phyloP scores from a whole-genome alignment of 2,797 vertebrate species.

The Onychomys arenicola region DNA sequence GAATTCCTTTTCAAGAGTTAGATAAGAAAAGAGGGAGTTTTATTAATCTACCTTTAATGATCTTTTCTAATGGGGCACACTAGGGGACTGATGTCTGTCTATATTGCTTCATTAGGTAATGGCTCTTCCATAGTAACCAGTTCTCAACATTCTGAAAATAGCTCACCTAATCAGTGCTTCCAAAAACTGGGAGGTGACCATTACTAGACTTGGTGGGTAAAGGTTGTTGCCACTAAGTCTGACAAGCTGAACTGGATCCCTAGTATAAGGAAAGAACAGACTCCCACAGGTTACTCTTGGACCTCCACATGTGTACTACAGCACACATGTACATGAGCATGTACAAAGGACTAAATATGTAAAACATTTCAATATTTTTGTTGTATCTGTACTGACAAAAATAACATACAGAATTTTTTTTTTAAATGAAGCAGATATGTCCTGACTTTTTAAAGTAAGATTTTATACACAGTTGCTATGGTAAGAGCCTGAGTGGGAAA shows the following conservation, averaged over 20 bases:
- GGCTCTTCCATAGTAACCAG: neutral
- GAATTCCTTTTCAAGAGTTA: neutral
- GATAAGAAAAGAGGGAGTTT: neutral
- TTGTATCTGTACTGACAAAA: neutral
- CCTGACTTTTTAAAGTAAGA: slow-evolving; percentile 15
- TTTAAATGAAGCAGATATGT: neutral
- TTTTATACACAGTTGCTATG: slow-evolving; percentile 37
- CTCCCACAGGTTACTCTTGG: neutral
- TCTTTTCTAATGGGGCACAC: neutral
- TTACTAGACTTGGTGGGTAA: neutral
- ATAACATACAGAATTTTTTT: neutral
- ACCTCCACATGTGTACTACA: neutral
- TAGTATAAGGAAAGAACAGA: neutral
- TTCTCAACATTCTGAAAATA: neutral
- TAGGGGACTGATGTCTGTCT: neutral
- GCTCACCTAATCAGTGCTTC: neutral
- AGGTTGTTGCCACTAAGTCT: neutral
- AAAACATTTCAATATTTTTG: neutral
- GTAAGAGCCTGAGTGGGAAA: neutral
- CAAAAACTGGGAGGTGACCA: neutral
- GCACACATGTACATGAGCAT: neutral
- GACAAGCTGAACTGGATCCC: neutral
- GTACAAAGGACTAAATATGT: neutral
- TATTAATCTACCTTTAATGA: neutral
- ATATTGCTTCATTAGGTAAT: neutral